phyloP scores from a whole-genome alignment of 2,113 vertebrate species.

The Coptodon rendalli region DNA sequence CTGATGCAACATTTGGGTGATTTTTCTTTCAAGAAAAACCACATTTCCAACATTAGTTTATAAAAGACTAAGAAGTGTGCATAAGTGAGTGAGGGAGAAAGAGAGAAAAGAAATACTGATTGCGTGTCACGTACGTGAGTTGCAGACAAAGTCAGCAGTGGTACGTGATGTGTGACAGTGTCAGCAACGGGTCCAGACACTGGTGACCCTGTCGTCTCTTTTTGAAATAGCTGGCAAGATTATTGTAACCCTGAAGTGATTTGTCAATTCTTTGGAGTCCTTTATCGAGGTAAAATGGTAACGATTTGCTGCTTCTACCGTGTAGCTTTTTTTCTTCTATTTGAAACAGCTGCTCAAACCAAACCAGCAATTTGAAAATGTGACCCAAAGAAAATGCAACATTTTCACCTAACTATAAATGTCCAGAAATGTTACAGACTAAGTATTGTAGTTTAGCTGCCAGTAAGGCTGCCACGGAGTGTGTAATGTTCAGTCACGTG shows the following conservation, averaged over 20 bases:
- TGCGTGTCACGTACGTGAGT: not conserved
- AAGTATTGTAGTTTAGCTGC: not conserved
- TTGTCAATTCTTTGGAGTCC: not conserved
- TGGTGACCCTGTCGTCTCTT: not conserved
- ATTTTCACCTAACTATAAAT: not conserved
- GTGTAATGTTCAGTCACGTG: slow-evolving; percentile 1
- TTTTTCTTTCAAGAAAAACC: not conserved
- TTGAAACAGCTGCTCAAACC: not conserved
- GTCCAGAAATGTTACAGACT: not conserved
- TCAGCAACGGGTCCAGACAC: not conserved
- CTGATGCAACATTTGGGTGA: not conserved
- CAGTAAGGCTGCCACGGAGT: not conserved
- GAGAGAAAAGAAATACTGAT: not conserved
- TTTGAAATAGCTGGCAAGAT: not conserved
- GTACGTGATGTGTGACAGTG: not conserved
- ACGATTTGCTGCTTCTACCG: rapidly evolving
- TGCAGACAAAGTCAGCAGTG: not conserved
- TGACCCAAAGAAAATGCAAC: not conserved
- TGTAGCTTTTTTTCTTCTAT: not conserved
- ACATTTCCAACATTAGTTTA: not conserved
- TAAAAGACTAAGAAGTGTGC: not conserved
- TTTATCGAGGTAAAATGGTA: not conserved
- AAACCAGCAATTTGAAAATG: not conserved
- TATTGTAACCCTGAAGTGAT: not conserved
- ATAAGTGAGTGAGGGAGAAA: not conserved